phyloP scores from a whole-genome alignment of 2,797 vertebrate genomes.

The Neopelma chrysocephalum region DNA sequence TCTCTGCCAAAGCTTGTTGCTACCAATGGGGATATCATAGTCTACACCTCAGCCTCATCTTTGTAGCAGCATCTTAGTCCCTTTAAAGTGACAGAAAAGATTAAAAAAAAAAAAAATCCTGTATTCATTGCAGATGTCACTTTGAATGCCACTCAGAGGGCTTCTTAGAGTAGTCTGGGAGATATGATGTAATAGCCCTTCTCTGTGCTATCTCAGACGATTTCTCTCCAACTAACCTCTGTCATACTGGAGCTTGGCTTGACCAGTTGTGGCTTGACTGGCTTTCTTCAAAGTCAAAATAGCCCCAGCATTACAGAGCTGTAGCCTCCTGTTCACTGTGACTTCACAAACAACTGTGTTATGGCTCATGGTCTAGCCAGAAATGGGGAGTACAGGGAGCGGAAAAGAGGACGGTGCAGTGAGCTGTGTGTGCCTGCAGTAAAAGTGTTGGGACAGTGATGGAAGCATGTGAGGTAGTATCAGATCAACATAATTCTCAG shows the following conservation, averaged over 20 bases:
- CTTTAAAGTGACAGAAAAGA: not conserved
- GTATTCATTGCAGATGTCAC: not conserved
- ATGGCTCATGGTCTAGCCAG: not conserved
- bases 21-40: fast-evolving
- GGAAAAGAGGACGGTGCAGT: fast-evolving
- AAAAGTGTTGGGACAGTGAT: not conserved
- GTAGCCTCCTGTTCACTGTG: not conserved
- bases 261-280: not conserved
- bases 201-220: not conserved
- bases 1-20: not conserved
- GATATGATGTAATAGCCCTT: not conserved
- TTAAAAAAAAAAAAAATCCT: not conserved
- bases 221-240: not conserved
- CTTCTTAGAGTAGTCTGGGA: not conserved
- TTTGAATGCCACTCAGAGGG: not conserved
- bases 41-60: not conserved
- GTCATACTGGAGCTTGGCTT: not conserved
- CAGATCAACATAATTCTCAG: not conserved
- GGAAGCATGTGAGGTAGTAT: not conserved
- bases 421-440: not conserved
- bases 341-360: not conserved
- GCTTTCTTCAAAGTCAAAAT: not conserved
- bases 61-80: not conserved
- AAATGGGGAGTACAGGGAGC: not conserved
- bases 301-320: fast-evolving